phyloP scores from a whole-genome alignment of 2,888 invertebrate genomes.

The Machimus atricapillus region DNA sequence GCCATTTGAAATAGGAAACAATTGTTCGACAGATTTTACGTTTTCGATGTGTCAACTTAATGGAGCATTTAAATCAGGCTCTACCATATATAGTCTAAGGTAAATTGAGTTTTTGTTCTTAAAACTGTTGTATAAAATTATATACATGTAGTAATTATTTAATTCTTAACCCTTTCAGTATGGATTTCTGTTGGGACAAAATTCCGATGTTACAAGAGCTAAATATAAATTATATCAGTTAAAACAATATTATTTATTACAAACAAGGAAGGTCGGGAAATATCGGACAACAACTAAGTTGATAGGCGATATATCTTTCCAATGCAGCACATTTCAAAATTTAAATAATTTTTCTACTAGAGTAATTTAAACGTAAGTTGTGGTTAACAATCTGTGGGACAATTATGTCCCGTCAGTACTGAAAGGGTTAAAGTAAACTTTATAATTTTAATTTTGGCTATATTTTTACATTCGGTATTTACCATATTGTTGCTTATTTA shows the following conservation, averaged over 20 bases:
- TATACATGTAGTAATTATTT: neutral
- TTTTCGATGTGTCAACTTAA: neutral
- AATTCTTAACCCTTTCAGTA: neutral
- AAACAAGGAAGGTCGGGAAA: too few relatives aligned
- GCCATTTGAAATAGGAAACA: neutral
- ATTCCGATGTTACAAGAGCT: neutral
- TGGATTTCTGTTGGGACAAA: neutral
- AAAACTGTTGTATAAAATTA: neutral
- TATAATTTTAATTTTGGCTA: neutral
- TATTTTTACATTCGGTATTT: neutral
- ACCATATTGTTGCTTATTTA: neutral
- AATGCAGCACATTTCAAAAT: neutral
- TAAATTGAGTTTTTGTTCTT: neutral
- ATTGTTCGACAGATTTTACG: neutral
- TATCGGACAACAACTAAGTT: neutral
- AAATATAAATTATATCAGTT: too few relatives aligned
- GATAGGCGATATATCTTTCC: neutral
- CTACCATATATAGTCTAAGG: neutral
- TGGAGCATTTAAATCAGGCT: neutral
- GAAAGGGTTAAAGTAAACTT: neutral
- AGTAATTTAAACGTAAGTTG: too few relatives aligned
- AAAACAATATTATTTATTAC: too few relatives aligned
- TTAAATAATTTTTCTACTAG: too few relatives aligned
- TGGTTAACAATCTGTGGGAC: too few relatives aligned
- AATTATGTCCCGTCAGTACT: neutral